Conservation (phyloP, 2,797 vertebrate genomes). For the Bucorvus abyssinicus region DNA sequence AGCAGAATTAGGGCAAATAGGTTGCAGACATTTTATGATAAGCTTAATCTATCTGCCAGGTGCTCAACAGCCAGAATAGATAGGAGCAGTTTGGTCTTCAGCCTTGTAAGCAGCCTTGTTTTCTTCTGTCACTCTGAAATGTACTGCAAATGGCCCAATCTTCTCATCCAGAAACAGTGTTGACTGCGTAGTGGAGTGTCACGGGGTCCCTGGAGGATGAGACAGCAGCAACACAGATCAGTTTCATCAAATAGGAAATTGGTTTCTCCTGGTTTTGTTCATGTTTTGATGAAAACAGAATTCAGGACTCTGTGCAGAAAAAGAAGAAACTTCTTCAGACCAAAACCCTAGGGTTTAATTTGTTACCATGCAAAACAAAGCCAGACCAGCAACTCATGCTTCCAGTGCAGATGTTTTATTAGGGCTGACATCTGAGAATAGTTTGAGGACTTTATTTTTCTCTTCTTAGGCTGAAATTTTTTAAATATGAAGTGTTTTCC, state of each 20-base stretch:
- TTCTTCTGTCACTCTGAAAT: not conserved
- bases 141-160: not conserved
- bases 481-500: not conserved
- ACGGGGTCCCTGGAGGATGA: fast-evolving
- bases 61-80: not conserved
- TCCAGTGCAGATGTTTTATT: not conserved
- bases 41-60: not conserved
- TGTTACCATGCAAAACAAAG: constrained; percentile 32
- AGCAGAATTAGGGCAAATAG: not conserved
- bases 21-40: not conserved
- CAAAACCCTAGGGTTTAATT: not conserved
- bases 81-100: not conserved
- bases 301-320: not conserved
- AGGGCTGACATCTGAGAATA: not conserved
- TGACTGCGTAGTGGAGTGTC: not conserved
- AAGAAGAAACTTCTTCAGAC: not conserved
- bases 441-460: not conserved
- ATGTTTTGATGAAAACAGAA: constrained; percentile 14
- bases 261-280: not conserved
- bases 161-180: not conserved
- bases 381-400: not conserved
- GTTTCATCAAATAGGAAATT: not conserved
- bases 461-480: not conserved
- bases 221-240: not conserved
- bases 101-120: not conserved